Percentiles rank a stretch among this genome's conserved stretches.
Evolutionary conservation across 2,113 vertebrate genomes (phyloP).

Genomic region (Zapornia atra): DNA sequence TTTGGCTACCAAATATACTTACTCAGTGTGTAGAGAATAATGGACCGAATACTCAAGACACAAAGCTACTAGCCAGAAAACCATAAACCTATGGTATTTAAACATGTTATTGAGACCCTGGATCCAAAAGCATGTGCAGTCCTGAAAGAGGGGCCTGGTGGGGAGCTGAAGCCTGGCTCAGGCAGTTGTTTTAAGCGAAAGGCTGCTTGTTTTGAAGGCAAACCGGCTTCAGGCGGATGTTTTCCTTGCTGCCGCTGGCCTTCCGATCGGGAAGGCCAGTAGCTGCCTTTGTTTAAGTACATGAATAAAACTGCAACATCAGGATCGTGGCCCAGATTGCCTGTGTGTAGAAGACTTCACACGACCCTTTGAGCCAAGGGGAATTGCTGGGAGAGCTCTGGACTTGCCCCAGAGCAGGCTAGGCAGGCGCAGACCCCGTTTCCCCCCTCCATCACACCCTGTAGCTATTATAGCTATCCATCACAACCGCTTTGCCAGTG

Average conservation of each 20-base stretch:
- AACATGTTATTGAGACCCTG: neutral
- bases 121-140: neutral
- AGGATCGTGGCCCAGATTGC: neutral
- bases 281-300: neutral
- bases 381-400: neutral
- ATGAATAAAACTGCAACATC: fast-evolving
- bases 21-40: neutral
- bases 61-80: neutral
- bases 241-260: neutral
- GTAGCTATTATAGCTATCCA: fast-evolving
- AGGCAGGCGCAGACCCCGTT: neutral
- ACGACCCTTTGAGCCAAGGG: neutral
- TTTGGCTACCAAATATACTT: neutral
- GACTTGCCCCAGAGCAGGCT: neutral
- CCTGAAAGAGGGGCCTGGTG: neutral
- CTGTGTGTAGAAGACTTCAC: neutral
- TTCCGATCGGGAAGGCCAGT: neutral
- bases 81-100: fast-evolving
- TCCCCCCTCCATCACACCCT: neutral
- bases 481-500: fast-evolving
- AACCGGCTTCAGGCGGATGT: neutral
- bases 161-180: neutral
- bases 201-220: neutral
- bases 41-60: neutral
- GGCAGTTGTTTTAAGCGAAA: neutral